Evolutionary conservation across 2,888 invertebrate species (phyloP).

Genomic region (Thalpophila matura): DNA sequence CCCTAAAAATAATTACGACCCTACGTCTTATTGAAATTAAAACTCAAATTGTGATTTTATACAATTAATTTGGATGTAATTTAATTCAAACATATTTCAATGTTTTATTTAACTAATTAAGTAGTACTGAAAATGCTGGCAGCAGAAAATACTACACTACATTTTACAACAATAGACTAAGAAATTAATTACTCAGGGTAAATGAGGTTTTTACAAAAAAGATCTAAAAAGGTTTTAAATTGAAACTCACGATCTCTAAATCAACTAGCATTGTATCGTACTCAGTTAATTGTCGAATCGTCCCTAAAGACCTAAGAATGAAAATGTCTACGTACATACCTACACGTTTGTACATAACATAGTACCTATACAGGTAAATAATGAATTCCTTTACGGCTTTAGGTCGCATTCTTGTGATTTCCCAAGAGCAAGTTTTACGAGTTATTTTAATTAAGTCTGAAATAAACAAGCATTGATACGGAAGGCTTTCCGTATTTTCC

Average conservation of each 20-base stretch:
- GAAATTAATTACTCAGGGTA: no score
- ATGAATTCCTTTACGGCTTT: conserved; percentile 11
- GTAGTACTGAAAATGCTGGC: no score
- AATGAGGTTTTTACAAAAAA: no score
- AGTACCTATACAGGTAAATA: not conserved
- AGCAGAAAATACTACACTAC: no score
- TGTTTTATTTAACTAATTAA: no score
- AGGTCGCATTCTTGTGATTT: conserved; percentile 31
- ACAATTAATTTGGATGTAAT: no score
- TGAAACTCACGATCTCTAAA: not conserved
- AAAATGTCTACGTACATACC: conserved; percentile 4
- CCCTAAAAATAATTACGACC: no score
- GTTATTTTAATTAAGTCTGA: conserved; percentile 42
- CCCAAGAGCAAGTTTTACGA: conserved; percentile 41
- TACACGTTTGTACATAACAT: not conserved
- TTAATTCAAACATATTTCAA: no score
- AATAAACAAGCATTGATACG: conserved; percentile 17
- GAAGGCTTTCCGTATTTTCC: conserved; percentile 5
- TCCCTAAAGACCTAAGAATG: not conserved
- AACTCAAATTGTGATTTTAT: no score
- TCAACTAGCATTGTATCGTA: not conserved
- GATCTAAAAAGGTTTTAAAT: not conserved
- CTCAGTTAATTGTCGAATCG: not conserved
- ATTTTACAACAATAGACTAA: no score
- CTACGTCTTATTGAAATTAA: no score